Percentiles rank a stretch among this genome's conserved stretches.
These are phyloP conservation scores for Anas acuta DNA, from an alignment of 2,797 vertebrate genomes.

Conservation along the genomic window DNA sequence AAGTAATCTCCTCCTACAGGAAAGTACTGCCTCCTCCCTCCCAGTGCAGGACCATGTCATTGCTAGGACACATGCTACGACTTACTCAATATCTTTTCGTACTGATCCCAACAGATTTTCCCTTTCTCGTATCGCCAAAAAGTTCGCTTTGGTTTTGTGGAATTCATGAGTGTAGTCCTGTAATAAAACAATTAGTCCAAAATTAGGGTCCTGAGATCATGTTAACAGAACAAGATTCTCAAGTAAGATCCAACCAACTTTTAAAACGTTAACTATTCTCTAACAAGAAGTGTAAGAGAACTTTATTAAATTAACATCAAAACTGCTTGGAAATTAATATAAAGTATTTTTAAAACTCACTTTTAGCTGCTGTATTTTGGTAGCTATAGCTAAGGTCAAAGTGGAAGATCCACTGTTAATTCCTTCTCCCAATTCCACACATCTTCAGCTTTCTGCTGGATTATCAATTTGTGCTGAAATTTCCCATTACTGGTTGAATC, in stretches of 20 bases:
- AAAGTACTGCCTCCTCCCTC: neutral
- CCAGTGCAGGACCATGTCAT: neutral
- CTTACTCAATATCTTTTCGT: conserved; percentile 98
- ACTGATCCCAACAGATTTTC: conserved; percentile 97
- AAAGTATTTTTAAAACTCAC: neutral
- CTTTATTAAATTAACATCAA: accelerated
- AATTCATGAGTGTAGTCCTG: conserved; percentile 99
- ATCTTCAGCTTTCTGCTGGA: neutral
- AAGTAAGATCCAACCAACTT: neutral
- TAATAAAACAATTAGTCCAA: conserved; percentile 25
- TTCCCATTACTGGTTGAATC: neutral
- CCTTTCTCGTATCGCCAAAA: conserved; percentile 92
- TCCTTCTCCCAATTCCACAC: neutral
- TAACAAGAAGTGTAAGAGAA: neutral
- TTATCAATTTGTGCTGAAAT: neutral
- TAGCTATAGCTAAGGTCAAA: neutral
- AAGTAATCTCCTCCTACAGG: neutral
- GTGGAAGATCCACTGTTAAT: neutral
- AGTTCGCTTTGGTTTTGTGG: conserved; percentile 99
- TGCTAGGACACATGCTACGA: conserved; percentile 34
- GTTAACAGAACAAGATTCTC: neutral
- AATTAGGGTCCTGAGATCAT: neutral
- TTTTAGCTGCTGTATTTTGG: neutral
- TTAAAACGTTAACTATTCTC: neutral
- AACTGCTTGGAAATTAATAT: neutral